A percentile compares a stretch with the other conserved stretches of the same genome.
Evolutionary conservation across 2,113 vertebrate species (phyloP).

Genomic region (Cisticola juncidis): DNA sequence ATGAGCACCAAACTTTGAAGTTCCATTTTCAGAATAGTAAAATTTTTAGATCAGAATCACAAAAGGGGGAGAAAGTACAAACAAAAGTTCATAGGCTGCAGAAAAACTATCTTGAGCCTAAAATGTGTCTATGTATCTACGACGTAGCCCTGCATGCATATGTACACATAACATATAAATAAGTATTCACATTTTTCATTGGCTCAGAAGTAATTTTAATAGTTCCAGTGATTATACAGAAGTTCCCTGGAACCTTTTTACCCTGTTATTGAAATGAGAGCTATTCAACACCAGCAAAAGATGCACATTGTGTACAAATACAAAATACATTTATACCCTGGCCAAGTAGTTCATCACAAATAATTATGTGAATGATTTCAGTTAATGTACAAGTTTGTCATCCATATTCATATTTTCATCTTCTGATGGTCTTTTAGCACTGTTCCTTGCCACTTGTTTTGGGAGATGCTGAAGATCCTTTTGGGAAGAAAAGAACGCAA

Average conservation of each 20-base stretch:
- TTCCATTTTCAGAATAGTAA: neutral
- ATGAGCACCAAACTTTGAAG: neutral
- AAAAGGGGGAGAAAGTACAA: neutral
- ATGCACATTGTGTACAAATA: neutral
- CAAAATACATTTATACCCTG: neutral
- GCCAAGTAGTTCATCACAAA: neutral
- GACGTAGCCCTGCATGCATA: neutral
- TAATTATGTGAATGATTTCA: neutral
- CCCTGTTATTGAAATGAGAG: neutral
- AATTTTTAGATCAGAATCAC: neutral
- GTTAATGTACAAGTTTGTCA: neutral
- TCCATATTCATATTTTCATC: neutral
- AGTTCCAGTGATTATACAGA: neutral
- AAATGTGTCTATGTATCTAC: neutral
- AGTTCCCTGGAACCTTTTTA: neutral
- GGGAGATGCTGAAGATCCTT: neutral
- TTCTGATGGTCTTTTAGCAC: neutral
- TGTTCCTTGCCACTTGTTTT: neutral
- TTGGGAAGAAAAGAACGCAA: neutral
- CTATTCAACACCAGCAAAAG: neutral
- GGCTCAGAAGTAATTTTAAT: neutral
- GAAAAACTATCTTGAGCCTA: neutral
- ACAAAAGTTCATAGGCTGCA: neutral
- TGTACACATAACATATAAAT: neutral
- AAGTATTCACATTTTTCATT: neutral